Evolutionary conservation across 1,140 invertebrate species (phyloP), one percentile per base, ranked within the genome.

Genomic region (Orius insidiosus): DNA sequence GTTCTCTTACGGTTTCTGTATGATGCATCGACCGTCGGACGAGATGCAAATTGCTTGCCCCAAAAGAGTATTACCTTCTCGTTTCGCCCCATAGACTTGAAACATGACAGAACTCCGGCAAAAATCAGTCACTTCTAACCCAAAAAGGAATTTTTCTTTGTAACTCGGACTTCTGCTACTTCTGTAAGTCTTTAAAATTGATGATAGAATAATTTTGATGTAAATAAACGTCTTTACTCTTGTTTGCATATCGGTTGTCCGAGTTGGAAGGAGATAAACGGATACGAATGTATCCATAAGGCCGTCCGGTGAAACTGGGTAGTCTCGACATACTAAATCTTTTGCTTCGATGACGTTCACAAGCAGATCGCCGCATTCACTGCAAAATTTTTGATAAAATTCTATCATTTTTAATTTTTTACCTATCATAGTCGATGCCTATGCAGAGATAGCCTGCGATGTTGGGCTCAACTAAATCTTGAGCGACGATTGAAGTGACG

Each of bases 391-490:
- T n/a, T n/a, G n/a, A 46, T 19, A 43, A 45, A 31, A 14, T 11
- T 13, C 18, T 15, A 6, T 9, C n/a, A 36, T 9, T 36, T 15
- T 13, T 13, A 9, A 13, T 6, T 14, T 55, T 63, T 62, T 56
- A 80, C 75, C 72, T 78, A 56, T 85, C 82, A 54, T 81, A 79
- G 57, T 85, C 77, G 19, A 85, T 63, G 2, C 78, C 80, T 47
- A 85, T 68, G 59, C 80, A 81, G 0, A 87, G 62, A 56, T 82
- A 74, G 1, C 82, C 83, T 1, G 76, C 77, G 30, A 80, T 67
- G 55, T 74, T 70, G n/a, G 76, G 71, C 51, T 75, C 71, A 51
- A 83, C 77, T 11, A 82, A 63, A 56, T 83, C 75, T 35, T 71
- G 71, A 3, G 81, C 64, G 16, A 72, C 70, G 1, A 85, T 72